phyloP scores from a whole-genome alignment of 2,888 invertebrate genomes.

The Chironomus riparius region DNA sequence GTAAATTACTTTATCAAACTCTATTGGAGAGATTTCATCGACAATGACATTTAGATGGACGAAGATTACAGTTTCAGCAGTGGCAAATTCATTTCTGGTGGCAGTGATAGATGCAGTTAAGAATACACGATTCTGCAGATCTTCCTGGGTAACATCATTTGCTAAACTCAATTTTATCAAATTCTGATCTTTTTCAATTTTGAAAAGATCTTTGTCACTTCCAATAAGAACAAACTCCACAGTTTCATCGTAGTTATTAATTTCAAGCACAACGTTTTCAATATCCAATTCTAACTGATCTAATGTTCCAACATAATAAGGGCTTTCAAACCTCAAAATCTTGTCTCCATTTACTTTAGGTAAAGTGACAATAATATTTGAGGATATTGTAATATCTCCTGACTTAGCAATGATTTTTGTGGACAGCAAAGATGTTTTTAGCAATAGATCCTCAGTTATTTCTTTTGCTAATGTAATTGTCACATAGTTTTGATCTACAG shows the following conservation, averaged over 20 bases:
- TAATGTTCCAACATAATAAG: not conserved
- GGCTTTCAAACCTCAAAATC: slow-evolving; percentile 1
- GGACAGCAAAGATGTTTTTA: not conserved
- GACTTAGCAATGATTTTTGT: not conserved
- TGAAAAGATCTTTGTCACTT: slow-evolving; percentile 27
- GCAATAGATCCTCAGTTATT: not conserved
- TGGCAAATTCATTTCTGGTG: slow-evolving; percentile 27
- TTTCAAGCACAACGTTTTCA: slow-evolving; percentile 1
- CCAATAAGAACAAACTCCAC: slow-evolving; percentile 29
- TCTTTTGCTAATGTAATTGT: not conserved
- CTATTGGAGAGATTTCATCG: not conserved
- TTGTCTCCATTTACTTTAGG: not conserved
- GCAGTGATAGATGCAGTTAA: slow-evolving; percentile 30
- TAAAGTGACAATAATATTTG: not conserved
- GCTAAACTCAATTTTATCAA: slow-evolving; percentile 25
- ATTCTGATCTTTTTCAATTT: slow-evolving; percentile 18
- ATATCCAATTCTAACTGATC: not conserved
- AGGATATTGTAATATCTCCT: not conserved
- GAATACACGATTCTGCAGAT: slow-evolving; percentile 26
- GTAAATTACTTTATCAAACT: slow-evolving; percentile 11
- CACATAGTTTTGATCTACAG: not conserved
- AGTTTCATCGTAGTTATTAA: slow-evolving; percentile 4
- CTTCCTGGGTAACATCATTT: slow-evolving; percentile 26
- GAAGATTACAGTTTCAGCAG: slow-evolving; percentile 22
- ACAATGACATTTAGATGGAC: slow-evolving; percentile 1